A percentile compares a stretch with the other conserved stretches of the same genome.
phyloP scores from a whole-genome alignment of 2,113 vertebrate species.

The Benthochromis sp. region DNA sequence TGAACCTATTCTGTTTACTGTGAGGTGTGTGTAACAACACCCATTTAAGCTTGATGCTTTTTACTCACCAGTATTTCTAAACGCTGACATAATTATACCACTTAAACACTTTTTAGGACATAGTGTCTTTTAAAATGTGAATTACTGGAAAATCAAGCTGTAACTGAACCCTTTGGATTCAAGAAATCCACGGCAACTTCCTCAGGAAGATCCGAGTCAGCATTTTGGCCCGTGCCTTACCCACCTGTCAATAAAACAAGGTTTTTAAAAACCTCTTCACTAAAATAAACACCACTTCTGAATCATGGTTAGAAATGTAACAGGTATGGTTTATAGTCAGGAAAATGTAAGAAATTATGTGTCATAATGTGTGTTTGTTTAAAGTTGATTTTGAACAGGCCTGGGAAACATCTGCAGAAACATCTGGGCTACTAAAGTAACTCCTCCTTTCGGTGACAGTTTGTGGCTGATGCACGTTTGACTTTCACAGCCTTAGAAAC shows the following conservation, averaged over 20 bases:
- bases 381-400: background rate
- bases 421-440: background rate
- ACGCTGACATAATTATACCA: background rate
- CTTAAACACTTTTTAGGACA: background rate
- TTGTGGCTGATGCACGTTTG: background rate
- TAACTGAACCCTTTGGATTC: background rate
- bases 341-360: background rate
- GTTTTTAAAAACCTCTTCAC: background rate
- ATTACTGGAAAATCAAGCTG: background rate
- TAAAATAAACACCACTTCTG: accelerated
- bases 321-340: background rate
- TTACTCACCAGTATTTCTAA: background rate
- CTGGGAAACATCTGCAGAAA: background rate
- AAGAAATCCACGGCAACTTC: background rate
- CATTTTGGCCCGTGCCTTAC: background rate
- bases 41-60: background rate
- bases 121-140: background rate
- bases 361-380: background rate
- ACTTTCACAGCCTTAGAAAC: background rate
- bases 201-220: background rate
- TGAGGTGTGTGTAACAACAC: background rate
- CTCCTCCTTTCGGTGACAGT: background rate
- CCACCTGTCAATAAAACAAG: background rate
- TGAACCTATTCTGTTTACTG: conserved; percentile 22
- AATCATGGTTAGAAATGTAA: background rate